Conservation (phyloP, 2,888 invertebrate genomes). For the Apodemia duryi region DNA sequence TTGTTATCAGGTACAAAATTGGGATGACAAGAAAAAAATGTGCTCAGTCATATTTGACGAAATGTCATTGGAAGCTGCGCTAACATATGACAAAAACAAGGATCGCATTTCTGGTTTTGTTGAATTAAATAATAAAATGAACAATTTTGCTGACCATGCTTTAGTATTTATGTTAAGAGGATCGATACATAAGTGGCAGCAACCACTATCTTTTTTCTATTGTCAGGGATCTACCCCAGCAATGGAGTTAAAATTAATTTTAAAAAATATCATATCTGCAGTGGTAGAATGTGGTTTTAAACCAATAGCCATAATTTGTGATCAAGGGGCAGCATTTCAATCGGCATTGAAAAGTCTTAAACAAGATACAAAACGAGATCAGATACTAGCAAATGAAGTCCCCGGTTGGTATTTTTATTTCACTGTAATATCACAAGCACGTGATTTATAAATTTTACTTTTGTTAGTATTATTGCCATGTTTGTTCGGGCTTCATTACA, state of each 20-base stretch:
- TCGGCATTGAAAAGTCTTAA: neutral
- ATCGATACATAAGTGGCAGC: neutral
- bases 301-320: neutral
- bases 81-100: neutral
- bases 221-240: neutral
- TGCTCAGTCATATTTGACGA: neutral
- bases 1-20: neutral
- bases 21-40: conserved; percentile 3
- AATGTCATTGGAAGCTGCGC: neutral
- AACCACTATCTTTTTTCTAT: neutral
- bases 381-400: neutral
- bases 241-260: neutral
- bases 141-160: neutral
- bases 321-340: neutral
- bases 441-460: no score
- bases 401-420: neutral
- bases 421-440: no score
- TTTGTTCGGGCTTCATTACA: no score
- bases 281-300: neutral
- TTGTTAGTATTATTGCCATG: no score
- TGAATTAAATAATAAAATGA: neutral
- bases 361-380: neutral
- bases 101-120: conserved; percentile 3
- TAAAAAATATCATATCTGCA: neutral
- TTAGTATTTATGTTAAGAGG: neutral